Base-by-base conservation (phyloP, 2,113 vertebrate species). In the Perccottus glenii region DNA sequence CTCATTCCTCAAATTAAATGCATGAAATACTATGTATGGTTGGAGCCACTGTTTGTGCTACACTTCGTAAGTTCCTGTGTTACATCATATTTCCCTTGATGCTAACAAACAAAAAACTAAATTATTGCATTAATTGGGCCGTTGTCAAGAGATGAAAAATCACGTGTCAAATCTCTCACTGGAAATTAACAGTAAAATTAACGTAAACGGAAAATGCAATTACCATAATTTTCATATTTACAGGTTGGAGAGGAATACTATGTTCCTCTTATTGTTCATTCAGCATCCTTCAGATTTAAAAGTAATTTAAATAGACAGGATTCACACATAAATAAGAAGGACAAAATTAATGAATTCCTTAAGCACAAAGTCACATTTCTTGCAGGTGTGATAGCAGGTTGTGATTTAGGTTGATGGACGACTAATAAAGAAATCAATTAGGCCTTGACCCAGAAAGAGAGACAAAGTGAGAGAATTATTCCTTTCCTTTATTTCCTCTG, bases 401-500 rank as follows among this genome's bases (percentile, higher is more conserved):
- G 88, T 90, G 88, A 88, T 88, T 82, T 79, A 91, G 93, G 91
- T 93, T 83, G 89, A 93, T 82, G 90, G 90, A 92, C 89, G 89
- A 92, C 90, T 95, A 93, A 94, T 93, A 92, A 93, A 87, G 90
- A 87, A 94, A 94, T 94, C 93, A 95, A 95, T 96, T 95, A 95
- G 93, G 92, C 92, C 92, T 75, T 94, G 95, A 96, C 95, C 96
- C 93, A 95, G 94, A 96, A 96, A 95, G 92, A 85, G 90, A 93
- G 90, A 93, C 91, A 94, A 93, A 94, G 89, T 90, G 85, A 91
- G 70, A 64, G 75, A 78, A 65, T 65, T 42, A 65, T 80, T 70
- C 64, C 68, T 56, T 71, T 73, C 62, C 84, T 83, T 78, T 83
- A 66, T 85, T 83, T 87, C 89, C 76, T 88, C 84, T 85, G 89